A percentile compares a stretch with the other conserved stretches of the same genome.
These are phyloP conservation scores for Centropus bengalensis DNA, from an alignment of 2,113 vertebrate species.

Conservation along the genomic window DNA sequence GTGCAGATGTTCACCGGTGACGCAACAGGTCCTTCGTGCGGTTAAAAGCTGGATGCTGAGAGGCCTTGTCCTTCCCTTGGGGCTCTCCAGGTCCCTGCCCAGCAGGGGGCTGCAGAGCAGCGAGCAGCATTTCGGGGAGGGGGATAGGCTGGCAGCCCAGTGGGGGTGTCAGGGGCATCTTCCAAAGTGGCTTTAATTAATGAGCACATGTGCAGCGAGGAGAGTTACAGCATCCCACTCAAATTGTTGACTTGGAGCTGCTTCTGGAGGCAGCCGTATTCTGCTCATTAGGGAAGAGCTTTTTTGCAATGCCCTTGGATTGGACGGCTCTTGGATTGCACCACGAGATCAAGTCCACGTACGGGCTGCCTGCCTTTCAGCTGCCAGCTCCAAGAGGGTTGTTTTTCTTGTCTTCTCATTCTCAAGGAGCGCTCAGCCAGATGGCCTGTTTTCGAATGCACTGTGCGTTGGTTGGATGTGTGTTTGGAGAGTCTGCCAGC, in stretches of 20 bases:
- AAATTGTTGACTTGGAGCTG: constrained; percentile 66
- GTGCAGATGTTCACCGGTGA: neutral
- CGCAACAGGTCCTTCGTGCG: neutral
- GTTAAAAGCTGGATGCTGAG: neutral
- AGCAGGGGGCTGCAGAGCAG: constrained; percentile 68
- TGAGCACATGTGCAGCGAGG: constrained; percentile 59
- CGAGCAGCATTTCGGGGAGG: constrained; percentile 21
- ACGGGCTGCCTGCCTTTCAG: constrained; percentile 69
- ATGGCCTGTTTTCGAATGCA: constrained; percentile 75
- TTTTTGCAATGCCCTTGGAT: constrained; percentile 71
- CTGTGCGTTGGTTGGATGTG: constrained; percentile 78
- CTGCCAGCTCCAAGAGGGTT: constrained; percentile 73
- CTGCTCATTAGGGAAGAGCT: constrained; percentile 67
- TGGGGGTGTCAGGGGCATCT: constrained; percentile 58
- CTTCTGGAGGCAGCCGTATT: constrained; percentile 64
- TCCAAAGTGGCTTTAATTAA: constrained; percentile 73
- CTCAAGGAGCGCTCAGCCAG: constrained; percentile 75
- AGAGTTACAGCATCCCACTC: constrained; percentile 72
- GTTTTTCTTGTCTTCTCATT: constrained; percentile 76
- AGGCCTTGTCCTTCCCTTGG: neutral
- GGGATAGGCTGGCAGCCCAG: constrained; percentile 48
- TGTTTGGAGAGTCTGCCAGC: constrained; percentile 76
- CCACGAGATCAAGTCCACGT: constrained; percentile 67
- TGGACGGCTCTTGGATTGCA: constrained; percentile 63
- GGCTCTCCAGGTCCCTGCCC: constrained; percentile 2